A percentile compares a stretch with the other conserved stretches of the same genome.
phyloP scores from a whole-genome alignment of 2,113 vertebrate genomes.

The Pandion haliaetus region DNA sequence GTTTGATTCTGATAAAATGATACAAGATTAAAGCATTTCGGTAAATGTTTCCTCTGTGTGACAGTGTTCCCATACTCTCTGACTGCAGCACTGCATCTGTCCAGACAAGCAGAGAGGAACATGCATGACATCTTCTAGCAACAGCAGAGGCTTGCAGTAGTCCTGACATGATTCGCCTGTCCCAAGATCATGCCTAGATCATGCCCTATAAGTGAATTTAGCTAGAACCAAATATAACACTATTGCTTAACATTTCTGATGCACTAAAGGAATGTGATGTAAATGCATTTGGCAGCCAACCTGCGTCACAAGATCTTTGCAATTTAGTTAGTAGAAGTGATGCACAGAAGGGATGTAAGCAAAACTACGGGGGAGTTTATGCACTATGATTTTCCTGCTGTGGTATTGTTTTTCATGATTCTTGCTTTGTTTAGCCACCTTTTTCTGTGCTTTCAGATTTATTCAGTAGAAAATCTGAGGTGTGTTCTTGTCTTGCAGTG shows the following conservation, averaged over 20 bases:
- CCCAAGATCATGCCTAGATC: neutral
- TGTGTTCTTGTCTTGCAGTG: conserved; percentile 32
- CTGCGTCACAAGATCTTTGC: neutral
- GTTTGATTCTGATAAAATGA: neutral
- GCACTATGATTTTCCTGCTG: neutral
- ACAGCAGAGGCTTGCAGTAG: neutral
- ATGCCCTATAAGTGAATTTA: neutral
- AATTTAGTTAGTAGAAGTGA: neutral
- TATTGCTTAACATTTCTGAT: neutral
- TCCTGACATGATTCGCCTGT: neutral
- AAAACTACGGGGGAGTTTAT: neutral
- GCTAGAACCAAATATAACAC: neutral
- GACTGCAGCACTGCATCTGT: neutral
- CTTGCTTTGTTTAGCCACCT: neutral
- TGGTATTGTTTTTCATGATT: neutral
- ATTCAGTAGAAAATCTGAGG: neutral
- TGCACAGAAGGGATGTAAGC: neutral
- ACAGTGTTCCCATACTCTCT: neutral
- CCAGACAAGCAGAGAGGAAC: neutral
- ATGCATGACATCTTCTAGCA: neutral
- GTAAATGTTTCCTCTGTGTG: neutral
- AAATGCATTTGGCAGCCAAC: neutral
- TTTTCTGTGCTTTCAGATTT: neutral
- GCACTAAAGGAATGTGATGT: neutral
- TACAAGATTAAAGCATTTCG: neutral